Evolutionary conservation across 2,113 vertebrate species (phyloP), one percentile per base, ranked within the genome.

Genomic region (Pipra filicauda): DNA sequence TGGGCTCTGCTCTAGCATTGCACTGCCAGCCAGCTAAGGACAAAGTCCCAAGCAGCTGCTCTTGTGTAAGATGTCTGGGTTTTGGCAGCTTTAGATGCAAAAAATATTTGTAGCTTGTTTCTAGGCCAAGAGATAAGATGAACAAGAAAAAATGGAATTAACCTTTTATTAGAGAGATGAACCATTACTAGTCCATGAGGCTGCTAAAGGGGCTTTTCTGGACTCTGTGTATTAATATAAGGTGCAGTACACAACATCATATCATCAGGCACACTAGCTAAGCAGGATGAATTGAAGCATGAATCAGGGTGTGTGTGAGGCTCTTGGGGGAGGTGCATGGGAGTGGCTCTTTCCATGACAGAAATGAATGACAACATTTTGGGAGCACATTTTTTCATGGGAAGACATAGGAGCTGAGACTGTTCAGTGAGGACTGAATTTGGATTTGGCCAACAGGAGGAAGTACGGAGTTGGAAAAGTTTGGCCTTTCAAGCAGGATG

Each of bases 1-100:
- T 74, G 71, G 78, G 93, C 91, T 93, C 65, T 72, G 61, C 33
- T 85, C 19, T 90, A 46, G 78, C 72, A 21, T 7, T 83, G 46
- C 27, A 20, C 69, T 94, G 82, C 71, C 96, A 96, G 67, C 78
- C 89, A 83, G 82, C 91, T 73, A 93, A 59, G 96, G 94, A 91
- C 95, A 95, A 96, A 95, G 95, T 95, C 89, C 93, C 76, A 23
- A 91, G 78, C 93, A 94, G 86, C 75, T 93, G 89, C 74, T 95
- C 82, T 96, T 95, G 78, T 88, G 93, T 76, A 96, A 95, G 93
- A 91, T 0, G 1, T 39, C 82, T 85, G 55, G 9, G 24, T 73
- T 96, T 96, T 94, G 88, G 91, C 93, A 90, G 82, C 23, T 94
- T 88, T 62, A 49, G 33, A 78, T 51, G 48, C 66, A 94, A 84